Conservation (phyloP, 2,888 invertebrate genomes). For the Diabrotica balteata region DNA sequence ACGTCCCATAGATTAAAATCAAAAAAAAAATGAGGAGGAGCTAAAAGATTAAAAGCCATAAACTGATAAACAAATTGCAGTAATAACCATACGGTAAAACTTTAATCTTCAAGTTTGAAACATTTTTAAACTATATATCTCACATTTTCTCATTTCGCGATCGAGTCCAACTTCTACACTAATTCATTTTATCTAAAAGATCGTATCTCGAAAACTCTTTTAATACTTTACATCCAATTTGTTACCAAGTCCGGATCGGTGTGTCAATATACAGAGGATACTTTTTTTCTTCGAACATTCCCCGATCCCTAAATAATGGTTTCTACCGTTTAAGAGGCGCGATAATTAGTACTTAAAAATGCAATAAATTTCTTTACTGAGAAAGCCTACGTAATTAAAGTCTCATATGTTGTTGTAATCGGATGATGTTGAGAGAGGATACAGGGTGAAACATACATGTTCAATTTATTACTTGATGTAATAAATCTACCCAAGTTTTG, state of each 20-base stretch:
- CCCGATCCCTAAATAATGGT: slow-evolving; percentile 21
- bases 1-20: too few relatives aligned
- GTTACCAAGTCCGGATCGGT: slow-evolving; percentile 22
- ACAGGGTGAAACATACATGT: neutral
- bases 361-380: slow-evolving; percentile 30
- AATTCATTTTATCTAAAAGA: slow-evolving; percentile 13
- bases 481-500: too few relatives aligned
- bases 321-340: slow-evolving; percentile 28
- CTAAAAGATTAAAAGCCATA: too few relatives aligned
- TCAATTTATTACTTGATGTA: neutral
- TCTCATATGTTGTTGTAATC: slow-evolving; percentile 42
- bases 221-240: slow-evolving; percentile 21
- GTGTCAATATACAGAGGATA: slow-evolving; percentile 20
- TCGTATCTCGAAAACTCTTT: slow-evolving; percentile 3
- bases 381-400: slow-evolving; percentile 44
- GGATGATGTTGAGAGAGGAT: slow-evolving; percentile 32
- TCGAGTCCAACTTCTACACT: slow-evolving; percentile 1
- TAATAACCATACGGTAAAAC: too few relatives aligned
- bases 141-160: neutral
- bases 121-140: neutral
- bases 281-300: slow-evolving; percentile 20
- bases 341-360: slow-evolving; percentile 26
- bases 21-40: too few relatives aligned
- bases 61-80: too few relatives aligned
- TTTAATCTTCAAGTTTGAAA: too few relatives aligned